Conservation (phyloP, 2,888 invertebrate species). For the Drosophila longiperda region DNA sequence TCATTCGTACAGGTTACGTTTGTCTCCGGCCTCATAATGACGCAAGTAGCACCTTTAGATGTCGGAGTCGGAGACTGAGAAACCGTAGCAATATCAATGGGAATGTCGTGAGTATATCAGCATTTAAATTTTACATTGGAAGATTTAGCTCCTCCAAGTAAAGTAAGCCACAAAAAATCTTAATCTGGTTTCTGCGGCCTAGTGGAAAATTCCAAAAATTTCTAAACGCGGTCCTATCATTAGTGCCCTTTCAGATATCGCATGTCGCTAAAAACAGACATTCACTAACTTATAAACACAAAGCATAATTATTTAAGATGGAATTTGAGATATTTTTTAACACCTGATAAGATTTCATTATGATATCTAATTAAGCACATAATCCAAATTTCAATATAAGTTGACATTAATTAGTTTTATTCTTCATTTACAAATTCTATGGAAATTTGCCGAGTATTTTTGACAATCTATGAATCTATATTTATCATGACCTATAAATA, state of each 20-base stretch:
- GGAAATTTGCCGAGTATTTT: constrained; percentile 45
- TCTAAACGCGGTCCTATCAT: constrained; percentile 21
- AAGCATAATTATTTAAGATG: constrained; percentile 50
- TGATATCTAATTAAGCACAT: constrained; percentile 68
- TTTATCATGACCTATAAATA: constrained; percentile 12
- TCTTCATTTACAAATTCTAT: constrained; percentile 17
- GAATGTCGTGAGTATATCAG: constrained; percentile 25
- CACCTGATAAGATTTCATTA: constrained; percentile 76
- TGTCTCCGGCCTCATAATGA: constrained; percentile 43
- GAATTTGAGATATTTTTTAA: constrained; percentile 55
- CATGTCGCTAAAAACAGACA: constrained; percentile 34
- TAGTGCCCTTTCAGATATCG: constrained; percentile 32
- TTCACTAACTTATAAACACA: constrained; percentile 26
- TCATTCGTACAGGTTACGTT: constrained; percentile 53
- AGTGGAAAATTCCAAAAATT: constrained; percentile 63
- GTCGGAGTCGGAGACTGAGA: constrained; percentile 11
- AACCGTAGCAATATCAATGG: constrained; percentile 1
- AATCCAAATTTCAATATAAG: constrained; percentile 55
- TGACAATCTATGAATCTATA: constrained; percentile 24
- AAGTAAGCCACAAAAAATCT: constrained; percentile 28
- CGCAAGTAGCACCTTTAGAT: constrained; percentile 59
- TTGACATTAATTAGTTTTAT: constrained; percentile 22
- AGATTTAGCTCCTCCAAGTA: constrained; percentile 33
- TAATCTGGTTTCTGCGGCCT: constrained; percentile 44
- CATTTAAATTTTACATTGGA: constrained; percentile 38